A percentile compares a stretch with the other conserved stretches of the same genome.
These are phyloP conservation scores for Osmerus mordax DNA, from an alignment of 2,113 vertebrate genomes.

Conservation along the genomic window DNA sequence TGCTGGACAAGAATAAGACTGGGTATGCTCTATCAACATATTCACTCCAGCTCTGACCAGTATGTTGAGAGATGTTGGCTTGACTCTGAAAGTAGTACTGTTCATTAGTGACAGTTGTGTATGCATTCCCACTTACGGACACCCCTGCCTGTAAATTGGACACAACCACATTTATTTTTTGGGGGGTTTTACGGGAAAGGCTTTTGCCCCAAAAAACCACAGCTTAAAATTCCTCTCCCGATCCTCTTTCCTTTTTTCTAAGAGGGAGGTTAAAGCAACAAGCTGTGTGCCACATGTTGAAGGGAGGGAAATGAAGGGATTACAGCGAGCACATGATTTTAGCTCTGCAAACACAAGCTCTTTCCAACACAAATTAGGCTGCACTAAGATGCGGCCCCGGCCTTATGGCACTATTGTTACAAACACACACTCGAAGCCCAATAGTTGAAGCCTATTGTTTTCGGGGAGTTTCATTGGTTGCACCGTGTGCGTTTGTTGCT, in stretches of 20 bases:
- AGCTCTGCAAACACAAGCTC: constrained; percentile 42
- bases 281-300: constrained; percentile 43
- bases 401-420: constrained; percentile 15
- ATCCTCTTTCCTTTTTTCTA: background rate
- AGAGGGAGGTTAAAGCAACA: constrained; percentile 36
- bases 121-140: no score
- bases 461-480: no score
- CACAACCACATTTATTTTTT: background rate
- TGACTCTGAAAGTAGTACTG: no score
- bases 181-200: background rate
- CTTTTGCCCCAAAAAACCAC: background rate
- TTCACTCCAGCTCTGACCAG: no score
- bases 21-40: constrained; percentile 72
- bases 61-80: no score
- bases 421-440: background rate
- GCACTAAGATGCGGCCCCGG: constrained; percentile 2
- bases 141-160: no score
- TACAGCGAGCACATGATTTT: constrained; percentile 21
- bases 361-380: constrained; percentile 44
- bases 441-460: no score
- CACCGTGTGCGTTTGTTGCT: no score
- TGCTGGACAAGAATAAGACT: constrained; percentile 88
- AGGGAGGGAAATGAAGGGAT: constrained; percentile 54
- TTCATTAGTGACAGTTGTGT: no score
- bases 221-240: background rate